Percentiles rank a stretch among this genome's conserved stretches.
Conservation (phyloP, 2,797 vertebrate genomes). For the Lophotriccus pileatus region DNA sequence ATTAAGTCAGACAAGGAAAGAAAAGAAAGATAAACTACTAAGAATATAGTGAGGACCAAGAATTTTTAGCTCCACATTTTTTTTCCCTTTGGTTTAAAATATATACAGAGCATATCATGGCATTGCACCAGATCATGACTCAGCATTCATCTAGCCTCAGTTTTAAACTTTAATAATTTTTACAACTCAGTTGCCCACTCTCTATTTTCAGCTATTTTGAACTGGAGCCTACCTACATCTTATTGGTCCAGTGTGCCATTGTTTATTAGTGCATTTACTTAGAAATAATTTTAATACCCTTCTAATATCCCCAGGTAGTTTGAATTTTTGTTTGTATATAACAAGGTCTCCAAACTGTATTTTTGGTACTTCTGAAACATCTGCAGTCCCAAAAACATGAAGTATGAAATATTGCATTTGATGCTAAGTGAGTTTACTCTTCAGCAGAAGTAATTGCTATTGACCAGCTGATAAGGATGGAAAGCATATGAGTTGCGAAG, state of each 20-base stretch:
- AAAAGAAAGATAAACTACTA: neutral
- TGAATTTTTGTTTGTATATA: neutral
- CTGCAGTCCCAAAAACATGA: neutral
- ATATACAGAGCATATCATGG: neutral
- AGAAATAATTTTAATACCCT: neutral
- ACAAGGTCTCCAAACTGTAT: fast-evolving
- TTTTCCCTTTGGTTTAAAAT: neutral
- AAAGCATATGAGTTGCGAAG: neutral
- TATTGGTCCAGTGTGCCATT: neutral
- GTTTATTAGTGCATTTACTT: neutral
- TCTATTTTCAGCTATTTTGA: neutral
- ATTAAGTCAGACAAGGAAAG: neutral
- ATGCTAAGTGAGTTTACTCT: neutral
- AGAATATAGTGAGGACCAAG: neutral
- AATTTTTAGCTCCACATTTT: neutral
- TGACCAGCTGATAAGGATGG: neutral
- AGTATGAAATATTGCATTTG: neutral
- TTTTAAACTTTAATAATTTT: neutral
- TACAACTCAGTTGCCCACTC: neutral
- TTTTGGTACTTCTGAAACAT: neutral
- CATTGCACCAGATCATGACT: neutral
- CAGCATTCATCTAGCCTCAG: neutral
- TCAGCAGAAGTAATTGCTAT: neutral
- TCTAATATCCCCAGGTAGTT: neutral
- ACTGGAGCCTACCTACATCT: neutral